Conservation (phyloP, 1,140 invertebrate species). For the Neoseiulus cucumeris region DNA sequence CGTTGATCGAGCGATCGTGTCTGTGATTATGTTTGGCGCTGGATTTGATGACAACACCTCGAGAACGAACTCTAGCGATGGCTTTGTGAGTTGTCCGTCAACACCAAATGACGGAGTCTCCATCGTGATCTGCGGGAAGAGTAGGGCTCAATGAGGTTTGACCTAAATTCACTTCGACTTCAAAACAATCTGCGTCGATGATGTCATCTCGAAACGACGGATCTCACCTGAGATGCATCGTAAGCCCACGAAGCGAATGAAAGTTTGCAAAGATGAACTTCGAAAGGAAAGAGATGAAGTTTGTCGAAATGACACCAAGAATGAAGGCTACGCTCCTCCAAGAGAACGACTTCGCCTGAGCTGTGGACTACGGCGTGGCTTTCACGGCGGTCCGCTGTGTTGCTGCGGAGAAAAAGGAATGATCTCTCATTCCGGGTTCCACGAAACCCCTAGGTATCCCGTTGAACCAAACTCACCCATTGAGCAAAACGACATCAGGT, state of each 20-base stretch:
- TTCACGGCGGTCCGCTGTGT: slow-evolving; percentile 53
- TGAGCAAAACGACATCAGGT: slow-evolving; percentile 66
- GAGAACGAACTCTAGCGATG: slow-evolving; percentile 4
- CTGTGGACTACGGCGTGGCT: slow-evolving; percentile 55
- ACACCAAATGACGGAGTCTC: not conserved
- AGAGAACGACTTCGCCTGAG: slow-evolving; percentile 46
- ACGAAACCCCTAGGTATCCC: not conserved
- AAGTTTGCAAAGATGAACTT: slow-evolving; percentile 69
- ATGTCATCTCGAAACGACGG: no score
- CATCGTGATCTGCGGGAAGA: not conserved
- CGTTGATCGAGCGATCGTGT: not conserved
- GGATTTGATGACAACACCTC: not conserved
- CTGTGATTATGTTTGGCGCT: not conserved
- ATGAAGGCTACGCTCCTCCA: slow-evolving; percentile 61
- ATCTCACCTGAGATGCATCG: slow-evolving; percentile 64
- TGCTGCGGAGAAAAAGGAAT: slow-evolving; percentile 34
- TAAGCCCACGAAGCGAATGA: slow-evolving; percentile 95
- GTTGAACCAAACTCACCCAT: slow-evolving; percentile 46
- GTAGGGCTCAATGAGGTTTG: not conserved
- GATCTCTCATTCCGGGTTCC: not conserved
- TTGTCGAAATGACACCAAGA: slow-evolving; percentile 64
- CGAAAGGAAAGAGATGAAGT: slow-evolving; percentile 84
- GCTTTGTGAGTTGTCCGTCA: not conserved
- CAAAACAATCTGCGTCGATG: no score
- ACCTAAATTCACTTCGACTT: no score